Percentiles rank a stretch among this genome's conserved stretches.
Conservation (phyloP, 2,113 vertebrate genomes). For the Orthonyx spaldingii region DNA sequence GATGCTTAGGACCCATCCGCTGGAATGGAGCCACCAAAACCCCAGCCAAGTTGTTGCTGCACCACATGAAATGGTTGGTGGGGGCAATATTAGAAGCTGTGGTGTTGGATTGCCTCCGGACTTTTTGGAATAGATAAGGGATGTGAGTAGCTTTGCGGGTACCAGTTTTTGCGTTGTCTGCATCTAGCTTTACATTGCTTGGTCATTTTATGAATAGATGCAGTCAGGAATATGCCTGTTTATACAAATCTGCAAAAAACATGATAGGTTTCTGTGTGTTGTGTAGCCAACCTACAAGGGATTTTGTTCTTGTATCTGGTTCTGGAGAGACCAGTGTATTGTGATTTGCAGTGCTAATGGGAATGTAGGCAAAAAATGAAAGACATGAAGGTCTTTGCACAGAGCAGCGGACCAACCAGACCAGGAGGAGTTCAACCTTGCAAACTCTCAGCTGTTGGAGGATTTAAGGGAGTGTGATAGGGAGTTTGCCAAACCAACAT, state of each 20-base stretch:
- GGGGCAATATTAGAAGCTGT: background rate
- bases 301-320: background rate
- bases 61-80: background rate
- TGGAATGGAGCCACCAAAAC: background rate
- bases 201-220: background rate
- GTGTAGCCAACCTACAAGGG: background rate
- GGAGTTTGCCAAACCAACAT: no score
- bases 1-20: background rate
- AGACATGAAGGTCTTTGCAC: background rate
- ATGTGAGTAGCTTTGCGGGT: background rate
- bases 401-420: accelerated
- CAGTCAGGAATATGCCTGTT: background rate
- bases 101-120: background rate
- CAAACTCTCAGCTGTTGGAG: background rate
- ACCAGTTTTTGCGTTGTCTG: background rate
- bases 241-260: background rate
- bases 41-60: background rate
- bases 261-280: background rate
- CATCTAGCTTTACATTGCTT: background rate
- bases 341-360: background rate
- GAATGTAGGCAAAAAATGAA: background rate
- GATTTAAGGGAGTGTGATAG: background rate
- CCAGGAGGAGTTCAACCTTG: background rate
- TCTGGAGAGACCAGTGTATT: background rate
- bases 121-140: background rate